Percentiles rank a stretch among this genome's conserved stretches.
phyloP scores from a whole-genome alignment of 2,888 invertebrate genomes.

The Anorthoa munda region DNA sequence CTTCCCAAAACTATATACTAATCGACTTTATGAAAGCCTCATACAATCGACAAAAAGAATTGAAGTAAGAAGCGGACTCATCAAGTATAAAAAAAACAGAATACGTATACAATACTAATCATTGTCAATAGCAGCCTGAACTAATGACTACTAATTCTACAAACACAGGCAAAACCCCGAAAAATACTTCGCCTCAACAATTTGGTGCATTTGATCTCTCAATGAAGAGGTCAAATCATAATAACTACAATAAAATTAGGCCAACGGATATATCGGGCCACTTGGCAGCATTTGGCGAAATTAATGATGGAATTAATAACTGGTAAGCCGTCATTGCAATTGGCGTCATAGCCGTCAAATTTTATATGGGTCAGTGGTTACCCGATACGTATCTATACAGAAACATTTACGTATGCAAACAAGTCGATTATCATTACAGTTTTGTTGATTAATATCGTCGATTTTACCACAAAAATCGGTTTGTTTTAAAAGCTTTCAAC shows the following conservation, averaged over 20 bases:
- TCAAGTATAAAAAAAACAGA: no score
- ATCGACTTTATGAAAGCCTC: no score
- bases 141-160: not conserved
- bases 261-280: constrained; percentile 32
- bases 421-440: not conserved
- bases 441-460: not conserved
- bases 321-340: constrained; percentile 19
- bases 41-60: no score
- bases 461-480: not conserved
- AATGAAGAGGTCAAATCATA: constrained; percentile 39
- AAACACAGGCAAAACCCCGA: not conserved
- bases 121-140: no score
- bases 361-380: constrained; percentile 37
- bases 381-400: not conserved
- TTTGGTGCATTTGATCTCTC: constrained; percentile 25
- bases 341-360: constrained; percentile 41
- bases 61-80: no score
- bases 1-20: no score
- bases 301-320: constrained; percentile 57
- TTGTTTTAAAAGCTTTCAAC: constrained; percentile 25
- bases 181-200: constrained; percentile 1
- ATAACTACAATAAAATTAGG: constrained; percentile 47
- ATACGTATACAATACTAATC: no score
- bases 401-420: not conserved
- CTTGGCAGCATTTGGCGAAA: constrained; percentile 59